A percentile compares a stretch with the other conserved stretches of the same genome.
These are phyloP conservation scores for Xanthia icteritia DNA, from an alignment of 2,888 invertebrate genomes.

Conservation along the genomic window DNA sequence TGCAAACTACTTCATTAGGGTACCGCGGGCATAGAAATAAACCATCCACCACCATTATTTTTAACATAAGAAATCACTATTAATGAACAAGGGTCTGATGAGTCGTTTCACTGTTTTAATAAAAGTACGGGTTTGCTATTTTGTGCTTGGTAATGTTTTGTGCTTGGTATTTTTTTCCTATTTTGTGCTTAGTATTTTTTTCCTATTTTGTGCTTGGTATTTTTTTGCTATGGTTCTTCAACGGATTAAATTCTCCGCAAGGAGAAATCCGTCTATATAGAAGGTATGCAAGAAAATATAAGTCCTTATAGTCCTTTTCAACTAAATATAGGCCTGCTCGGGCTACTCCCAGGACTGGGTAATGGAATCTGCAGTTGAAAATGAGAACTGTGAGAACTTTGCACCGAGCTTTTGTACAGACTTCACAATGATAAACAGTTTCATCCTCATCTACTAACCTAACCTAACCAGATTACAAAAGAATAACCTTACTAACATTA, in stretches of 20 bases:
- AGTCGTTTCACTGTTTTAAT: not conserved
- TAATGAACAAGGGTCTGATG: not conserved
- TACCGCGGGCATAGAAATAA: conserved; percentile 67
- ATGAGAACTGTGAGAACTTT: not conserved
- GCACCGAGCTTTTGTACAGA: not conserved
- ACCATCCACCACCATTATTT: conserved; percentile 52
- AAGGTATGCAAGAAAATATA: not conserved
- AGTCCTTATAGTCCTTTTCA: not conserved
- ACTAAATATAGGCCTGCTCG: not conserved
- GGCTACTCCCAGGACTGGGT: no score
- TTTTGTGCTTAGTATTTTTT: not conserved
- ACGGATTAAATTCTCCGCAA: not conserved
- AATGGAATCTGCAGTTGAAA: not conserved
- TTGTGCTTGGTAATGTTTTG: not conserved
- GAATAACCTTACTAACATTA: not conserved
- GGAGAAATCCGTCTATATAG: not conserved
- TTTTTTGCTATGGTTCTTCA: not conserved
- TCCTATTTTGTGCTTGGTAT: not conserved
- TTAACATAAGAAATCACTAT: conserved; percentile 9
- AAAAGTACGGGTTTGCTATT: not conserved
- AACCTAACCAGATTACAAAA: not conserved
- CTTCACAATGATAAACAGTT: not conserved
- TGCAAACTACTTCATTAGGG: conserved; percentile 81
- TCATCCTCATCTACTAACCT: not conserved
- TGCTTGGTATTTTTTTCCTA: not conserved